Conservation (phyloP, 2,888 invertebrate species). For the Theristus sp. region DNA sequence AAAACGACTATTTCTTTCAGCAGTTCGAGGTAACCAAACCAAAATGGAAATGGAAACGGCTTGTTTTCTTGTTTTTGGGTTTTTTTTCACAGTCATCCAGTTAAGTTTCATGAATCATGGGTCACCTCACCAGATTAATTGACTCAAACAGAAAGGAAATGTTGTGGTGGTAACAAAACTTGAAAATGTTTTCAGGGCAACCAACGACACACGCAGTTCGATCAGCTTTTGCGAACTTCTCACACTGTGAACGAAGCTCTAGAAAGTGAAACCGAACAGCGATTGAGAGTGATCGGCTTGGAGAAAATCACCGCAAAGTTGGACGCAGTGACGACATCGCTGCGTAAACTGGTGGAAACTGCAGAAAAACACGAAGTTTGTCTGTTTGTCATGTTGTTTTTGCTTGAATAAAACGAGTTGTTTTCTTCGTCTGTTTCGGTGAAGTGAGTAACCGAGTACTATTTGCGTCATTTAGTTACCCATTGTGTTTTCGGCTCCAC, state of each 20-base stretch:
- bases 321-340: neutral
- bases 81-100: too few relatives aligned
- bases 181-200: neutral
- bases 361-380: neutral
- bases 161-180: too few relatives aligned
- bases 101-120: too few relatives aligned
- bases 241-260: neutral
- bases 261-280: neutral
- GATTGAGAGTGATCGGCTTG: neutral
- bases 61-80: neutral
- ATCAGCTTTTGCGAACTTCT: neutral
- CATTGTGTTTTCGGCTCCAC: too few relatives aligned
- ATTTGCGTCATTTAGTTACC: too few relatives aligned
- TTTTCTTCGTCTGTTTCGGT: too few relatives aligned
- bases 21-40: neutral
- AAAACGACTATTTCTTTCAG: neutral
- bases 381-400: neutral
- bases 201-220: neutral
- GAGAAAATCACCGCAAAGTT: neutral
- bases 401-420: too few relatives aligned
- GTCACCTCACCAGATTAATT: too few relatives aligned
- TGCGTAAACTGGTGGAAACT: neutral
- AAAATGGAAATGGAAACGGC: too few relatives aligned
- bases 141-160: too few relatives aligned
- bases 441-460: too few relatives aligned